Base-by-base conservation (phyloP, 2,113 vertebrate species). In the Pogonocichla stellata region DNA sequence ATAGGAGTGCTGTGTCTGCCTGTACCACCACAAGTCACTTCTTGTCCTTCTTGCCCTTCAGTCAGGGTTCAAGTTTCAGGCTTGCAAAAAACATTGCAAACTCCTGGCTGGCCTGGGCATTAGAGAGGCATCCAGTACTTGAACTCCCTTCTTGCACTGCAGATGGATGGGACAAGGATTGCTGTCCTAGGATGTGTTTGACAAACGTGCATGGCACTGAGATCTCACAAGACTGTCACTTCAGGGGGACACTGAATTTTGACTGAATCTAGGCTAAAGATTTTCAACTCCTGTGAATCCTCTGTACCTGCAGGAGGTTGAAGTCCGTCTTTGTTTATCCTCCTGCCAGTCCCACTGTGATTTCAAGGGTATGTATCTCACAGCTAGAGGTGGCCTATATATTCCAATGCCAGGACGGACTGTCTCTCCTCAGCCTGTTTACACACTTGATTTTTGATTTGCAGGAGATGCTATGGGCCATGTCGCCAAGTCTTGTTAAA, bases 291-390 rank as follows among this genome's bases (percentile, higher is more conserved):
- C 47, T 80, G 65, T 62, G 51, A 89, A 90, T 80, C 24, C 51
- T 70, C 67, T 86, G 4, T 77, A 42, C 64, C 60, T 70, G 64
- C 75, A 67, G 75, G 85, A 90, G 17, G 42, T 36, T 92, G 79
- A 86, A 80, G 47, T 74, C 50, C 2, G 1, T 71, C 31, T 80
- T 88, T 65, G 42, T 83, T 96, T 90, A 80, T 95, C 43, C 75
- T 90, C 43, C 85, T 88, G 60, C 67, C 66, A 45, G 69, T 92
- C 72, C 78, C 79, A 78, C 82, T 90, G 90, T 31, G 50, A 86
- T 88, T 92, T 80, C 93, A 90, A 96, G 94, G 93, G 38, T 85
- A 54, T n/a, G 54, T 77, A 40, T 80, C 85, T 83, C 79, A 58
- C 64, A 86, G 79, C 74, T 95, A 62, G 80, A 80, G 69, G 47